Evolutionary conservation across 2,888 invertebrate genomes (phyloP).

Genomic region (Noctua pronuba): DNA sequence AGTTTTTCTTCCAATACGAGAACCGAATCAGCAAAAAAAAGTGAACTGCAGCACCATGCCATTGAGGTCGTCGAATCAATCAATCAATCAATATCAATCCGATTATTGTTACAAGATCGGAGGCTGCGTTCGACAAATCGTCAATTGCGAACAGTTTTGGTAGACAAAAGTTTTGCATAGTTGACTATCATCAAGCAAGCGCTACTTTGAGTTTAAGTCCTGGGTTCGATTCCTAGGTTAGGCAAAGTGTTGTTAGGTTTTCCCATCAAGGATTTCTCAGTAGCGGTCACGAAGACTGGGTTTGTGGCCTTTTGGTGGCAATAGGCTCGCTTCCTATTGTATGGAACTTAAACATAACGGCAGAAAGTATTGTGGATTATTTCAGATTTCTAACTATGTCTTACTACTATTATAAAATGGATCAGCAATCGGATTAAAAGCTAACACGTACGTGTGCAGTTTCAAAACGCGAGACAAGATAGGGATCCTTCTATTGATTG

Average conservation of each 20-base stretch:
- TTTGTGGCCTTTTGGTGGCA: neutral
- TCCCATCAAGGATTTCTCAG: neutral
- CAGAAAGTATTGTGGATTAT: neutral
- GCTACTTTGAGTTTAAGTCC: neutral
- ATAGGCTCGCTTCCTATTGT: neutral
- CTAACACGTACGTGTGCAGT: neutral
- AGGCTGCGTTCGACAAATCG: conserved; percentile 50
- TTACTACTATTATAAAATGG: neutral
- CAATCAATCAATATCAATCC: conserved; percentile 47
- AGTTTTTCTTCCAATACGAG: neutral
- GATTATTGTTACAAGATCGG: conserved; percentile 41
- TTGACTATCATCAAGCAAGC: neutral
- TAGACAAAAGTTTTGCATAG: neutral
- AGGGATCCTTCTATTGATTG: neutral
- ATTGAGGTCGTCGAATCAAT: conserved; percentile 50
- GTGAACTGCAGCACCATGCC: neutral
- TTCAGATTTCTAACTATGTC: neutral
- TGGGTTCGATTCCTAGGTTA: too few relatives aligned
- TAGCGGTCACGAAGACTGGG: neutral
- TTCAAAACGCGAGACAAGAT: neutral
- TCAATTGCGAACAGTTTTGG: neutral
- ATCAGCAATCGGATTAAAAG: neutral
- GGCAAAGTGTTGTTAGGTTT: neutral
- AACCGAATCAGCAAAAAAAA: conserved; percentile 29
- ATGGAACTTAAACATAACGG: neutral